A percentile compares a stretch with the other conserved stretches of the same genome.
Evolutionary conservation across 2,113 vertebrate genomes (phyloP).

Genomic region (Psettodes erumei): DNA sequence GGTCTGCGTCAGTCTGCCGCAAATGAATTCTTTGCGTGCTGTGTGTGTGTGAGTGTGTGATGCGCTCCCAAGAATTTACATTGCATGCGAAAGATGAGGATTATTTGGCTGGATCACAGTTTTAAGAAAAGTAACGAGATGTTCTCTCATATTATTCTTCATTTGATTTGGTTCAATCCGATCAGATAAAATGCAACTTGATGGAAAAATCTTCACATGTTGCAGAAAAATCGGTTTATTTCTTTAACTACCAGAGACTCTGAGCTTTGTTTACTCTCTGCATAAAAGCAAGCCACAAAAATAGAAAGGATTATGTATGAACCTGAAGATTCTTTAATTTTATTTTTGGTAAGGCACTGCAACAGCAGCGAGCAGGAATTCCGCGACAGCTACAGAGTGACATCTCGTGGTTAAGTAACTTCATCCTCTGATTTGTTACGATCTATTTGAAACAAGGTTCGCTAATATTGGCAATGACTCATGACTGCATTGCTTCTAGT

Average conservation of each 20-base stretch:
- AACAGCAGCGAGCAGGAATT: background rate
- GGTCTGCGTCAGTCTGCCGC: slow-evolving; percentile 24
- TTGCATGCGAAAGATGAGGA: background rate
- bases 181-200: background rate
- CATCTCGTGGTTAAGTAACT: slow-evolving; percentile 24
- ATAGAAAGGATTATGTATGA: background rate
- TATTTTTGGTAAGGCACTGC: background rate
- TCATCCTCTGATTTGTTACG: background rate
- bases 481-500: background rate
- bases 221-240: background rate
- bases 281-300: background rate
- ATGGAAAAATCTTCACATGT: background rate
- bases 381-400: slow-evolving; percentile 22
- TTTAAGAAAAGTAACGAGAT: background rate
- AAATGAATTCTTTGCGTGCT: background rate
- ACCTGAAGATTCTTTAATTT: background rate
- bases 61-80: background rate
- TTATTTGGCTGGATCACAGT: background rate
- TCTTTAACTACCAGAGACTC: background rate
- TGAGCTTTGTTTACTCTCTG: no score
- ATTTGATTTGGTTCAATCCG: background rate
- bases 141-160: background rate
- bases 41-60: background rate
- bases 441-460: background rate
- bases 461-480: background rate